phyloP scores from a whole-genome alignment of 2,113 vertebrate species.

The Diphyllodes magnificus region DNA sequence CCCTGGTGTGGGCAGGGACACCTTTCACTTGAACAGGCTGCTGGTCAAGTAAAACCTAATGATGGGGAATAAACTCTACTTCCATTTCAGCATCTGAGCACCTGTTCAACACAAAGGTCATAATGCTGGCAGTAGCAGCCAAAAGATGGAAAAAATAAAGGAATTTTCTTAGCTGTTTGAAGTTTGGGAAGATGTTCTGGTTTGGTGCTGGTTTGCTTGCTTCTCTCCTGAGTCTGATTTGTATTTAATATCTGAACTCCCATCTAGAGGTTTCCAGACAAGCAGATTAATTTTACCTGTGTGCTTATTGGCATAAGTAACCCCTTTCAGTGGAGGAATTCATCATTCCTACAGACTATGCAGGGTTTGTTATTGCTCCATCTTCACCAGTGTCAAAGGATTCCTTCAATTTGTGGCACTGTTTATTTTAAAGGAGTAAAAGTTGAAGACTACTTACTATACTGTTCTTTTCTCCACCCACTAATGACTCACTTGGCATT shows the following conservation, averaged over 20 bases:
- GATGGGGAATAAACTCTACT: neutral
- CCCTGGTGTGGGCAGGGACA: neutral
- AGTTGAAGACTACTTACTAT: constrained; percentile 15
- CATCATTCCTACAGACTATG: neutral
- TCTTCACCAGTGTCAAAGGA: constrained; percentile 5
- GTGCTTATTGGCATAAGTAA: neutral
- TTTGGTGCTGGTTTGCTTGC: neutral
- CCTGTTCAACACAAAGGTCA: neutral
- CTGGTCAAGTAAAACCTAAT: neutral
- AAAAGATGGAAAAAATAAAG: neutral
- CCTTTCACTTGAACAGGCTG: neutral
- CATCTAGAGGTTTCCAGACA: neutral
- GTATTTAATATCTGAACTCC: neutral
- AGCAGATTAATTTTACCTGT: neutral
- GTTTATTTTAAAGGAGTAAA: constrained; percentile 7
- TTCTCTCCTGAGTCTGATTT: neutral
- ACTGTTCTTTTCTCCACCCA: neutral
- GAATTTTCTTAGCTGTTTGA: neutral
- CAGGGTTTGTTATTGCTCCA: neutral
- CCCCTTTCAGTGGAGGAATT: neutral
- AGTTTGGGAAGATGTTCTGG: neutral
- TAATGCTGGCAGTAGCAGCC: neutral
- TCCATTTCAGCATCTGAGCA: neutral
- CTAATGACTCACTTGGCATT: constrained; percentile 39
- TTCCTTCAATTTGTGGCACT: neutral